Evolutionary conservation across 1,140 invertebrate genomes (phyloP), one percentile per base, ranked within the genome.

Genomic region (Rhizoglyphus robini): DNA sequence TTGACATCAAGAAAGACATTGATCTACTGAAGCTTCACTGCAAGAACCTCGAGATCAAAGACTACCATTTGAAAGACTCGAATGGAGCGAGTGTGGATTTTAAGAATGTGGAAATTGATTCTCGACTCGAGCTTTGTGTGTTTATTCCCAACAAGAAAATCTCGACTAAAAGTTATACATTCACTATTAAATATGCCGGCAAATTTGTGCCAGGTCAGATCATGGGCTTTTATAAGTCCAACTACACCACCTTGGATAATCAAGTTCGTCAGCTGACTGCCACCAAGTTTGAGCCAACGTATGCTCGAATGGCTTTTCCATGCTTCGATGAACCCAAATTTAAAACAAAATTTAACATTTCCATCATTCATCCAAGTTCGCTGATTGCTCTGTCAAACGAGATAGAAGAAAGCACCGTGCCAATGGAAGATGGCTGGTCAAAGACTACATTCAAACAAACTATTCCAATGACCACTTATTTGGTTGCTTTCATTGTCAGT

Each of bases 391-490:
- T 59, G 23, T 65, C 51, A 3, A 59, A 58, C 46, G 23, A 47
- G 30, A 54, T 32, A 4, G 62, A 29, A 48, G 90, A 87, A 0
- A 91, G 91, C 72, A 90, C 71, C 73, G 68, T 70, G 51, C 85
- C 86, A 77, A 77, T 73, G 4, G 54, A 32, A 34, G n/a, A 46
- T 54, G 3, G n/a, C 8, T 47, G 29, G 61, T 18, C n/a, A 1
- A 30, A 51, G 32, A 64, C 77, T 15, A 76, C 81, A 63, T 90
- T 88, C 74, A 79, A 86, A 74, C 84, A 85, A 72, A 87, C 85
- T 0, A 81, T 86, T 0, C 81, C 83, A 70, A 98, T 98, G 94
- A 93, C 91, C 0, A 96, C 93, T 0, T 97, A 97, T 73, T 78
- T 96, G 58, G 84, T 97, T 47, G 93, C 93, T 0, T 83, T 88